These are phyloP conservation scores for Damaliscus lunatus DNA, from an alignment of 2,113 vertebrate species.

Conservation along the genomic window DNA sequence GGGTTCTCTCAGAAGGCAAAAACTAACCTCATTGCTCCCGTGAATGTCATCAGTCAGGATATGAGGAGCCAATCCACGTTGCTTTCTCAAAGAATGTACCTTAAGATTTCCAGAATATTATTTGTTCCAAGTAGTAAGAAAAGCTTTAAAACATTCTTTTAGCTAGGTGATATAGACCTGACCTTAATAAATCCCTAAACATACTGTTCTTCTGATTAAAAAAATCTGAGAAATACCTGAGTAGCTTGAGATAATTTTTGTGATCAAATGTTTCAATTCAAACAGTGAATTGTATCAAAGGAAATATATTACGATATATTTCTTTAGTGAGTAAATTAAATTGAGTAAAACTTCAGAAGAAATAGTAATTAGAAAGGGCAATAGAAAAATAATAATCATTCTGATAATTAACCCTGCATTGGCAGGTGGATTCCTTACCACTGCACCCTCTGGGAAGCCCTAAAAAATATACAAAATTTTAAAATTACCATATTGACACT, in stretches of 20 bases:
- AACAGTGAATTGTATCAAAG: neutral
- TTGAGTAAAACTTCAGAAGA: neutral
- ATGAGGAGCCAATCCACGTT: neutral
- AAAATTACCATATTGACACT: neutral
- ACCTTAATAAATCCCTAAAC: neutral
- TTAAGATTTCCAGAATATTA: constrained; percentile 20
- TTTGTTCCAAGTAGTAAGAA: constrained; percentile 4
- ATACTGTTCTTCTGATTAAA: neutral
- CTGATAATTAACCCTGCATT: neutral
- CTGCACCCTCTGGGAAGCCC: neutral
- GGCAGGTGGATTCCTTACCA: neutral
- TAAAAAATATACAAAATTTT: neutral
- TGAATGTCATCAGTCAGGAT: constrained; percentile 65
- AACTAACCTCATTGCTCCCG: constrained; percentile 41
- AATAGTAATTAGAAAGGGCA: neutral
- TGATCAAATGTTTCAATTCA: neutral
- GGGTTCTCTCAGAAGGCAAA: constrained; percentile 40
- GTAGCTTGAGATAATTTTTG: neutral
- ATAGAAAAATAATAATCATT: neutral
- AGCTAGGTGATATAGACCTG: neutral
- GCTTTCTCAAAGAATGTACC: neutral
- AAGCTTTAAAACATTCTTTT: neutral
- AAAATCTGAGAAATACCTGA: neutral
- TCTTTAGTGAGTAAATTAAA: neutral
- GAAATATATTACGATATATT: neutral